A percentile compares a stretch with the other conserved stretches of the same genome.
phyloP scores from a whole-genome alignment of 2,888 invertebrate species.

The Drosophila paramelanica region DNA sequence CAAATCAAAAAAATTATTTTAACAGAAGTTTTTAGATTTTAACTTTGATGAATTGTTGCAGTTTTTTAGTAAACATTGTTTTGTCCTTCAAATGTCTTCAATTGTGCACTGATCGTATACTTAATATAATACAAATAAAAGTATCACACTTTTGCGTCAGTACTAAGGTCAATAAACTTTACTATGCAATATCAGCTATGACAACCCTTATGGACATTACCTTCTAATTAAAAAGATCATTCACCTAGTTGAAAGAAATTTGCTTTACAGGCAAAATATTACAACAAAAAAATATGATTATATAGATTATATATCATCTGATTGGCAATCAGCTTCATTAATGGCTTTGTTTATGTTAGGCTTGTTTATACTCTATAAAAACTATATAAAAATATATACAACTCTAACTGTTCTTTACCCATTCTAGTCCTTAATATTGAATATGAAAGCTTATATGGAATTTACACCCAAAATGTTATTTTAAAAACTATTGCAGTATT shows the following conservation, averaged over 20 bases:
- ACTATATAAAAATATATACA: not conserved
- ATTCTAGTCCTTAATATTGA: too few species aligned
- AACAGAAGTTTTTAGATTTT: too few species aligned
- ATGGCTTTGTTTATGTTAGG: not conserved
- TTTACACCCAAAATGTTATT: too few species aligned
- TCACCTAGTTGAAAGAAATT: not conserved
- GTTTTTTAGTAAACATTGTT: not conserved
- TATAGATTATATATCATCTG: not conserved
- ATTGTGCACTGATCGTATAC: conserved; percentile 2
- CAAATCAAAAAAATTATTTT: too few species aligned
- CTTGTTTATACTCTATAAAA: not conserved
- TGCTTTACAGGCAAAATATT: not conserved
- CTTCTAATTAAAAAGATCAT: not conserved
- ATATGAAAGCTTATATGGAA: too few species aligned
- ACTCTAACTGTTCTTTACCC: too few species aligned
- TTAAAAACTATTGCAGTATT: too few species aligned
- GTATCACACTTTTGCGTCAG: not conserved
- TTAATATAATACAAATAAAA: not conserved
- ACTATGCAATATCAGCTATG: not conserved
- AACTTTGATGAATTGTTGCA: not conserved
- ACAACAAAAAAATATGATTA: not conserved
- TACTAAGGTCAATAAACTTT: conserved; percentile 19
- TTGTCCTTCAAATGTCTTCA: not conserved
- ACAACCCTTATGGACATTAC: not conserved
- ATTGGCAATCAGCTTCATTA: not conserved